Conservation (phyloP, 1,140 invertebrate species). For the Monomorium pharaonis region DNA sequence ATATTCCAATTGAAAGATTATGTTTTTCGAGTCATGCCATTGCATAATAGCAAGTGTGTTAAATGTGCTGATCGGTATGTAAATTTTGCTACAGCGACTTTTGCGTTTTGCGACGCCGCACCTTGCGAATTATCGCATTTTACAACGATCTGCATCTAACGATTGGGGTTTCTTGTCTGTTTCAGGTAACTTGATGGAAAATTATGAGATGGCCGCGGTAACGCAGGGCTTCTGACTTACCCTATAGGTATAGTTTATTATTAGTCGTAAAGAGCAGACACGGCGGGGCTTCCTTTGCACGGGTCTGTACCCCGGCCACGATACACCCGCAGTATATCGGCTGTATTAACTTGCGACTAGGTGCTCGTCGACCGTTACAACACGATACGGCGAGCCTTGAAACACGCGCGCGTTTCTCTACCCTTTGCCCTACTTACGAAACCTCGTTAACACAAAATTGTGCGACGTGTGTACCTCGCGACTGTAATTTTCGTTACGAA, state of each 20-base stretch:
- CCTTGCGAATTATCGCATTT: background rate
- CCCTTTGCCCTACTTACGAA: conserved; percentile 36
- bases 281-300: conserved; percentile 38
- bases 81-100: background rate
- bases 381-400: conserved; percentile 35
- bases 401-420: conserved; percentile 25
- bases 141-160: conserved; percentile 21
- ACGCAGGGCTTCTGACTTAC: conserved; percentile 30
- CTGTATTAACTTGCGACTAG: conserved; percentile 34
- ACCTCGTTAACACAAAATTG: conserved; percentile 41
- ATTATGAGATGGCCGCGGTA: conserved; percentile 33
- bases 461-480: background rate
- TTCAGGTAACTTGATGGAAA: conserved; percentile 52
- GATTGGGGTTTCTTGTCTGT: conserved; percentile 51
- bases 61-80: too few species aligned
- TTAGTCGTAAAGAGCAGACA: conserved; percentile 42
- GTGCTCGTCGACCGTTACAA: conserved; percentile 43
- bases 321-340: conserved; percentile 24
- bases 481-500: conserved; percentile 15
- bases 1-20: too few species aligned
- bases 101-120: background rate
- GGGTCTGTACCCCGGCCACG: background rate
- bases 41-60: too few species aligned
- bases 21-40: too few species aligned
- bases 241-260: conserved; percentile 51